Percentiles rank a stretch among this genome's conserved stretches.
Evolutionary conservation across 2,113 vertebrate species (phyloP).

Genomic region (Petrocephalus zakoni): DNA sequence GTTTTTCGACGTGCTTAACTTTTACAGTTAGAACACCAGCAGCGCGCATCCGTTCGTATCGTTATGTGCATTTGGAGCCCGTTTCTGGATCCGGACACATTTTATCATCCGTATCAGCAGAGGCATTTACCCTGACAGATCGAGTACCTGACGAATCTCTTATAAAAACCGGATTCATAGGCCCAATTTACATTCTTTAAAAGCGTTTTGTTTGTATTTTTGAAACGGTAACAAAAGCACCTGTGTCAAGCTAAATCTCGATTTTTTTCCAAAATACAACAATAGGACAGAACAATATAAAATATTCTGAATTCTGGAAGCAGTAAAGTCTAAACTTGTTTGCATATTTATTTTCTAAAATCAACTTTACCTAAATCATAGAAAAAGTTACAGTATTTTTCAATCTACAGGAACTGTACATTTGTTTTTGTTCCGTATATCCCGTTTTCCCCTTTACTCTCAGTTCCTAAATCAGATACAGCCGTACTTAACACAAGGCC

Average conservation of each 20-base stretch:
- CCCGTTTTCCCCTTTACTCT: background rate
- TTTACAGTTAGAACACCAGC: background rate
- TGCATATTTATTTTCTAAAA: too few species aligned
- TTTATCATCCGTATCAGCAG: background rate
- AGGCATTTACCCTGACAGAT: background rate
- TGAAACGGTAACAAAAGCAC: background rate
- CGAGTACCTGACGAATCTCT: background rate
- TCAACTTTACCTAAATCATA: too few species aligned
- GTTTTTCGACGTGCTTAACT: background rate
- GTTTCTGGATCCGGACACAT: background rate
- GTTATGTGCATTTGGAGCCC: background rate
- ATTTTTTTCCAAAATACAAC: too few species aligned
- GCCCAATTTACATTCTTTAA: background rate
- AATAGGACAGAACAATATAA: too few species aligned
- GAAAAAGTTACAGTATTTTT: too few species aligned
- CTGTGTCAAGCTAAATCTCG: background rate
- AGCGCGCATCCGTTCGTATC: background rate
- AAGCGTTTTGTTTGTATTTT: background rate
- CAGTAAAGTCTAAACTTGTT: too few species aligned
- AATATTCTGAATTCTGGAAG: too few species aligned
- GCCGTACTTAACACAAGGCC: background rate
- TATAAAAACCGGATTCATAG: background rate
- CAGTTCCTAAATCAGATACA: background rate
- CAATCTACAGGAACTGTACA: background rate
- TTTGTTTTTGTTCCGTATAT: background rate